Conservation (phyloP, 2,888 invertebrate genomes). For the Nomada hirtipes region DNA sequence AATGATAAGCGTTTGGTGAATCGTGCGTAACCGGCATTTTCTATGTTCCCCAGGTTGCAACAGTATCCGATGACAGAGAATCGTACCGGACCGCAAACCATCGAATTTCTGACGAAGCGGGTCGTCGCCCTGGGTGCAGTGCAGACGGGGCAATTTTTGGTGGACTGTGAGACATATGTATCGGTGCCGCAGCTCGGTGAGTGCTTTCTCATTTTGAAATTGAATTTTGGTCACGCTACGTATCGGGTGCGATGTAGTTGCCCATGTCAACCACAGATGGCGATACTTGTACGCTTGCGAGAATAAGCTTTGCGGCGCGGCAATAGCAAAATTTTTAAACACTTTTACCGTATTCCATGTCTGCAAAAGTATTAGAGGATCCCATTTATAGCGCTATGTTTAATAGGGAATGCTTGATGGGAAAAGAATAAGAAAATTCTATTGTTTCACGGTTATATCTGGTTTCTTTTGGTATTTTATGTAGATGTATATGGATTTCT, state of each 20-base stretch:
- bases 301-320: background rate
- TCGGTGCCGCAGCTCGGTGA: conserved; percentile 90
- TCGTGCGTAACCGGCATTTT: conserved; percentile 19
- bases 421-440: conserved; percentile 13
- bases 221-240: conserved; percentile 25
- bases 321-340: background rate
- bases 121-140: conserved; percentile 94
- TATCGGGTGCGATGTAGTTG: conserved; percentile 35
- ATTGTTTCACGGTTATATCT: conserved; percentile 66
- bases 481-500: conserved; percentile 76
- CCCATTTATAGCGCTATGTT: background rate
- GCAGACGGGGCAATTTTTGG: conserved; percentile 95
- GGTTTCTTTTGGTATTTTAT: conserved; percentile 79
- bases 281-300: conserved; percentile 21
- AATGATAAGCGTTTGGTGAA: background rate
- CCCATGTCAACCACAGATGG: conserved; percentile 48
- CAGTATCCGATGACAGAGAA: conserved; percentile 95
- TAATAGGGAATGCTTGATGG: background rate
- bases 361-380: background rate
- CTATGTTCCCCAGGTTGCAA: conserved; percentile 87
- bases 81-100: conserved; percentile 94
- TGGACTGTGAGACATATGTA: conserved; percentile 97
- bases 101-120: conserved; percentile 94
- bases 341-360: background rate
- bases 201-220: conserved; percentile 64